A percentile compares a stretch with the other conserved stretches of the same genome.
Evolutionary conservation across 2,888 invertebrate genomes (phyloP).

Genomic region (Dichetophora obliterata): DNA sequence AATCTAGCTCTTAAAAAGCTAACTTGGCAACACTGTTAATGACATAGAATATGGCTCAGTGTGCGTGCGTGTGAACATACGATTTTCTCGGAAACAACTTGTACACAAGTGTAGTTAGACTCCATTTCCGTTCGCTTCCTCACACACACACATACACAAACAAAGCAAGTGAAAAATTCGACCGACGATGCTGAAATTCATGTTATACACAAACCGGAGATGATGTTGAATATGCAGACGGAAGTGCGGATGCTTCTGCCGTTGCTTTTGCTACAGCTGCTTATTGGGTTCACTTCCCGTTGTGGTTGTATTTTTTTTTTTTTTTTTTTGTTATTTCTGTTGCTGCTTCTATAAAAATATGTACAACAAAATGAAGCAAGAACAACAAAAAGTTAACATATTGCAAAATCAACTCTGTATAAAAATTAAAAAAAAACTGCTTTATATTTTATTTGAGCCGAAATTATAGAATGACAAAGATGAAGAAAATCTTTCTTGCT

Average conservation of each 20-base stretch:
- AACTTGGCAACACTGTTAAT: too few species aligned
- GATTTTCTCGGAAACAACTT: slow-evolving; percentile 12
- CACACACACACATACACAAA: not conserved
- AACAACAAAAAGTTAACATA: not conserved
- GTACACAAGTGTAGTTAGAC: slow-evolving; percentile 17
- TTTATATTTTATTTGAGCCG: not conserved
- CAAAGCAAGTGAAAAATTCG: not conserved
- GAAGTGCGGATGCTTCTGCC: slow-evolving; percentile 18
- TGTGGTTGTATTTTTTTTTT: too few species aligned
- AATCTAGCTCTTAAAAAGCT: too few species aligned
- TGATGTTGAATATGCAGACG: slow-evolving; percentile 17
- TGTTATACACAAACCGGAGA: not conserved
- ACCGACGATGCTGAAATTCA: not conserved
- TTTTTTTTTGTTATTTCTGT: not conserved
- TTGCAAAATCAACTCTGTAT: not conserved
- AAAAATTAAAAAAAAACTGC: not conserved
- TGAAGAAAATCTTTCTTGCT: not conserved
- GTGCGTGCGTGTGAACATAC: not conserved
- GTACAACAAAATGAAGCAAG: not conserved
- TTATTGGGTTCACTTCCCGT: slow-evolving; percentile 23
- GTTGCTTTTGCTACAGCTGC: not conserved
- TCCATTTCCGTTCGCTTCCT: slow-evolving; percentile 23
- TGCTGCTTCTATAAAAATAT: not conserved
- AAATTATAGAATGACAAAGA: not conserved
- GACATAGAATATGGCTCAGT: not conserved